Conservation (phyloP, 2,113 vertebrate species). For the Rhegmatorhina hoffmannsi region DNA sequence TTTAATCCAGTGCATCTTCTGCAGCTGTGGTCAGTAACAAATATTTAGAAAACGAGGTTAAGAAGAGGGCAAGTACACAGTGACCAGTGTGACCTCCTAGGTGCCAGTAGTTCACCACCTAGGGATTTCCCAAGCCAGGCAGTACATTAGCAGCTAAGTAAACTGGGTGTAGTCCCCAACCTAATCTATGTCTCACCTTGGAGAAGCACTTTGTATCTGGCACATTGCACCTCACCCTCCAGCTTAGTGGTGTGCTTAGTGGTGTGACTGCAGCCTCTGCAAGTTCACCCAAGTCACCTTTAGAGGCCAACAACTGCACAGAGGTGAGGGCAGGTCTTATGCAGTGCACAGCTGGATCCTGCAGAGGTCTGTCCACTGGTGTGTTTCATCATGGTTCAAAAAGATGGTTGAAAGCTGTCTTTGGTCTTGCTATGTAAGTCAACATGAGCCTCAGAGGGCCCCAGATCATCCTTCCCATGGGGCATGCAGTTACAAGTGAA, state of each 20-base stretch:
- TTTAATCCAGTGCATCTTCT: background rate
- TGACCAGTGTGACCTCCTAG: background rate
- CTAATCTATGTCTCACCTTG: background rate
- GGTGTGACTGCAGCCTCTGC: background rate
- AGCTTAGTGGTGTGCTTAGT: accelerated
- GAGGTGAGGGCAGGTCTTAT: background rate
- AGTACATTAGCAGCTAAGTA: background rate
- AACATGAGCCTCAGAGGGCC: background rate
- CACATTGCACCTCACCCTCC: background rate
- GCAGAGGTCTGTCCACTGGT: background rate
- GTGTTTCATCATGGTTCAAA: accelerated
- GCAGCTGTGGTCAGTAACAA: background rate
- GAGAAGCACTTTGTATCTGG: background rate
- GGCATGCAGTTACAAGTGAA: background rate
- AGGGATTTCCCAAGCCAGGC: background rate
- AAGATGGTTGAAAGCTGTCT: background rate
- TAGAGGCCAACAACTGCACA: background rate
- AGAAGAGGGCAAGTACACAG: background rate
- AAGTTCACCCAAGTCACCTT: background rate
- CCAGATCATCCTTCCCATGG: background rate
- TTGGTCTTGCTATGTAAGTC: background rate
- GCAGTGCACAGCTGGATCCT: background rate
- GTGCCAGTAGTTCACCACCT: background rate
- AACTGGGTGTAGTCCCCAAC: background rate
- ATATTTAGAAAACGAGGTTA: background rate